Evolutionary conservation across 2,888 invertebrate species (phyloP), one percentile per base, ranked within the genome.

Genomic region (Corythucha ciliata): DNA sequence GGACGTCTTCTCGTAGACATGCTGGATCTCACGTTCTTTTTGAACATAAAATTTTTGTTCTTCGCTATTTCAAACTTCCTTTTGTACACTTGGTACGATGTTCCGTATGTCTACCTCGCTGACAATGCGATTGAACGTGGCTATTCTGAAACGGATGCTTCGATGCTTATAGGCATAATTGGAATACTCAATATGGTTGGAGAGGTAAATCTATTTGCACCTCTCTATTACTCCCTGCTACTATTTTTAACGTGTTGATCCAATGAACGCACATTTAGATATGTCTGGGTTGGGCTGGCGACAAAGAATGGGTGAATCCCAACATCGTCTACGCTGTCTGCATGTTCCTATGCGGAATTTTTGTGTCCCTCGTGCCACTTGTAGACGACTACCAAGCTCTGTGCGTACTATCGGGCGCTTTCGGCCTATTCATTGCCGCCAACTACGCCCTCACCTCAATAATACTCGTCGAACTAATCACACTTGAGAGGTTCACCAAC

Each of bases 361-460:
- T 79, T 6, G 80, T 81, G 1, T 70, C 76, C 7, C 54, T 80
- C 5, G 77, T 86, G 66, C 87, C 87, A 1, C 64, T 83, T 32
- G 70, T 79, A 24, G 62, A 72, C 66, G 67, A 61, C 54, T 84
- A 82, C 69, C 65, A 68, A 47, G 69, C 73, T 4, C 70, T 86
- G 36, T 79, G 78, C 49, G 67, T 76, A 0, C 72, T 80, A 0
- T 74, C 83, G 21, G 87, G 83, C n/a, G 76, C 80, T 24, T 93
- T 89, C 71, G 92, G 92, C 1, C 79, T 90, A 58, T 83, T 85
- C 68, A 88, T 92, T 62, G 88, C 90, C 22, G 91, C 90, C 53
- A 92, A 92, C 72, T 93, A 91, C 71, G 83, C 89, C 2, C 75
- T 93, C 33, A 89, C 91, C 20, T 86, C 87, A 64, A 88, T 91